Evolutionary conservation across 2,797 vertebrate species (phyloP), one percentile per base, ranked within the genome.

Genomic region (Galago senegalensis): DNA sequence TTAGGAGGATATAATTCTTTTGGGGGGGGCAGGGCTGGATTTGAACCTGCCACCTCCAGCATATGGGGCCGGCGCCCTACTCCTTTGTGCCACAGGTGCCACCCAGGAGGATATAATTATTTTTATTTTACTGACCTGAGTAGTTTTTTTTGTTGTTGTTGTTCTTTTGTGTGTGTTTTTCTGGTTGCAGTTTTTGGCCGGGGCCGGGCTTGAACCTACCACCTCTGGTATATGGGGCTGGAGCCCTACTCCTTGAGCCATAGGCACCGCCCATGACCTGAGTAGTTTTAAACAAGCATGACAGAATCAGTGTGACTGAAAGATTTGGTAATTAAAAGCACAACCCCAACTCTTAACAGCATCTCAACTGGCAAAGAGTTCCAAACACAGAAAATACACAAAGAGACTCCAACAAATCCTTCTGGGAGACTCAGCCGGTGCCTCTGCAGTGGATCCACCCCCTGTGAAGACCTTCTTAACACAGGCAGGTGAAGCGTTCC

Each of bases 381-480:
- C 3, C 37, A 72, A 13, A 65, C 60, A 5, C 29, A 34, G 29
- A 75, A 76, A 82, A 20, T 18, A 5, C 12, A 10, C 5, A 2
- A n/a, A 80, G 20, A 58, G 4, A 29, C 1, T 60, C 11, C 7
- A 61, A 18, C 2, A 25, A n/a, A 69, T 37, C 53, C 18, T 14
- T 27, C 25, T 1, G 0, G 8, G 37, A 56, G 3, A 34, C 5
- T 20, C 63, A 31, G 18, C 0, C 20, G 43, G 20, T 21, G 4
- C 2, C 12, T 72, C 6, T 12, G 67, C 1, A 21, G 2, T 20
- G 46, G 1, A 20, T 73, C 20, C 1, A 20, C 0, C 18, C 10
- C 43, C 61, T 46, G 1, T 29, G 49, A 91, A 77, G 5, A n/a
- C 21, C 10, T 84, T 34, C n/a, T n/a, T 69, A 61, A 58, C 5